A percentile compares a stretch with the other conserved stretches of the same genome.
Evolutionary conservation across 2,113 vertebrate genomes (phyloP).

Genomic region (Patagioenas fasciata): DNA sequence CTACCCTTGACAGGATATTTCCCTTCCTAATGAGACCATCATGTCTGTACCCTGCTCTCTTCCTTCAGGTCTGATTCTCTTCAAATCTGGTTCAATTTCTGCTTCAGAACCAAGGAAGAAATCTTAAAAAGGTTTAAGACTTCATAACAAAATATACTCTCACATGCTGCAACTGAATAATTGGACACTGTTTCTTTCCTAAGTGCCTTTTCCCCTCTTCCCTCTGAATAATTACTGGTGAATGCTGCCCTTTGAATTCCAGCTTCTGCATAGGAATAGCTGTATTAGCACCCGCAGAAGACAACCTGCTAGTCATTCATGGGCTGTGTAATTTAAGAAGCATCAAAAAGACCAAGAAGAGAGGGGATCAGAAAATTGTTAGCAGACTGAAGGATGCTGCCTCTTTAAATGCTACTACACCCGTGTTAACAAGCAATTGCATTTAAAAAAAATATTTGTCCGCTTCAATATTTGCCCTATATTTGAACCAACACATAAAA

Average conservation of each 20-base stretch:
- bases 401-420: neutral
- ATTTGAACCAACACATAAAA: neutral
- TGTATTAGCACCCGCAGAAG: slow-evolving; percentile 18
- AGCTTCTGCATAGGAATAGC: slow-evolving; percentile 6
- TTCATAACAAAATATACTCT: neutral
- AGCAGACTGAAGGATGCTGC: neutral
- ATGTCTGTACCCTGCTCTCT: neutral
- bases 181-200: slow-evolving; percentile 21
- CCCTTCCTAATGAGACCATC: neutral
- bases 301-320: neutral
- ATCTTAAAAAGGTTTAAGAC: neutral
- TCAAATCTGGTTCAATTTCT: slow-evolving; percentile 3
- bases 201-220: neutral
- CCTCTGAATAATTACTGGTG: neutral
- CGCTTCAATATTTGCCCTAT: neutral
- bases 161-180: neutral
- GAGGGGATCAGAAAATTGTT: neutral
- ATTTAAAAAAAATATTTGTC: neutral
- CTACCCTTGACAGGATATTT: neutral
- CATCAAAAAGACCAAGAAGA: neutral
- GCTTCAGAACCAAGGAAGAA: neutral
- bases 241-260: slow-evolving; percentile 18
- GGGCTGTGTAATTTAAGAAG: neutral
- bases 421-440: neutral
- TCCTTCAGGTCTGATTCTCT: neutral